Evolutionary conservation across 1,140 invertebrate genomes (phyloP).

Genomic region (Zelostemma sp.): DNA sequence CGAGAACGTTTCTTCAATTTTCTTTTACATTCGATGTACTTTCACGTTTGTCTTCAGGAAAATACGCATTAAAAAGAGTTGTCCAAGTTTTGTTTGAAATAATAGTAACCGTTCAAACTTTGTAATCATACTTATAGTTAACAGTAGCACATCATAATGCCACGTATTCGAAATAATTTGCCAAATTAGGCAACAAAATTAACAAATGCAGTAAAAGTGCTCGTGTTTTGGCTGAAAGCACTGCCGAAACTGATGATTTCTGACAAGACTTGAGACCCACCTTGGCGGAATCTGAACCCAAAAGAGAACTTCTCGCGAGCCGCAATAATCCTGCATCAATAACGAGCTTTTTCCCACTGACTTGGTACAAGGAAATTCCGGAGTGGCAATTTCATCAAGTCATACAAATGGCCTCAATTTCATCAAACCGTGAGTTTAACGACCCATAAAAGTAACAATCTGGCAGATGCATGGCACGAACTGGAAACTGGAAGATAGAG

Average conservation of each 20-base stretch:
- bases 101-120: no score
- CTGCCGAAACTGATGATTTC: not conserved
- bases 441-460: conserved; percentile 31
- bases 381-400: conserved; percentile 14
- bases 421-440: conserved; percentile 24
- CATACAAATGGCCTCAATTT: conserved; percentile 22
- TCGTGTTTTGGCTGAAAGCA: not conserved
- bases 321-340: conserved; percentile 5
- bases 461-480: not conserved
- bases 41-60: not conserved
- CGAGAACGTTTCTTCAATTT: not conserved
- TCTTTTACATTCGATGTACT: not conserved
- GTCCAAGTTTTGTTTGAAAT: no score
- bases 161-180: not conserved
- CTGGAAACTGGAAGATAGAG: not conserved
- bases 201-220: not conserved
- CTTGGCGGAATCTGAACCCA: not conserved
- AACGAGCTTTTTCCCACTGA: conserved; percentile 10
- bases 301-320: not conserved
- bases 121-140: no score
- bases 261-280: not conserved
- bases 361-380: conserved; percentile 11
- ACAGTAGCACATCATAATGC: no score
- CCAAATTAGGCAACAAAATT: not conserved
- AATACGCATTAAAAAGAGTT: not conserved